Base-by-base conservation (phyloP, 2,797 vertebrate genomes). In the Lutjanus campechanus region DNA sequence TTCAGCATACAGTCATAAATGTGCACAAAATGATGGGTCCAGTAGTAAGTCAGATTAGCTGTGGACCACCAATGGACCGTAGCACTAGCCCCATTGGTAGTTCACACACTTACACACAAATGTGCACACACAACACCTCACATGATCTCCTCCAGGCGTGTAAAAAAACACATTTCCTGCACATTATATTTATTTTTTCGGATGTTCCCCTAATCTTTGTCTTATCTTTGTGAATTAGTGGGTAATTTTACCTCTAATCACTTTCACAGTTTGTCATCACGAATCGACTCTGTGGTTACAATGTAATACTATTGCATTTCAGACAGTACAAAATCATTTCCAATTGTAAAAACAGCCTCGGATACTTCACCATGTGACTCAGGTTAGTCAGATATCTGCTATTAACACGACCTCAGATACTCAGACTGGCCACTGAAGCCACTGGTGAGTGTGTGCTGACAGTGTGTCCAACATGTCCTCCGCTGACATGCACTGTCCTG, bases 401-500 rank as follows among this genome's bases (percentile, higher is more conserved):
- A 41, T 43, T 50, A 11, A 0, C 4, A 19, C 8, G 22, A 20
- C 17, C 41, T 62, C 50, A 41, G 43, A 61, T 66, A 13, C 1
- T 29, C 44, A 36, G 63, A 54, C 25, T 19, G 20, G 11, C 41
- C 25, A 29, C 49, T 69, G 60, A 50, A 46, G 16, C 12, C 3
- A 4, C 16, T 22, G 36, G 49, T 60, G 43, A 19, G 11, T 46
- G 29, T 22, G 62, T 51, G 47, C 49, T 16, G 1, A 47, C 61
- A 43, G 68, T 36, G 56, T 59, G 49, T 72, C 76, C 59, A 53
- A 40, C 75, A 84, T 85, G 77, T 82, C 80, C 90, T 81, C 60
- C 51, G 1, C 54, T 84, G 88, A 88, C 88, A 82, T 64, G 60
- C 8, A n/a, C 20, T 72, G 73, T 83, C 77, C 81, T 86, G 72